Evolutionary conservation across 2,797 vertebrate genomes (phyloP), one percentile per base, ranked within the genome.

Genomic region (Amblyraja radiata): DNA sequence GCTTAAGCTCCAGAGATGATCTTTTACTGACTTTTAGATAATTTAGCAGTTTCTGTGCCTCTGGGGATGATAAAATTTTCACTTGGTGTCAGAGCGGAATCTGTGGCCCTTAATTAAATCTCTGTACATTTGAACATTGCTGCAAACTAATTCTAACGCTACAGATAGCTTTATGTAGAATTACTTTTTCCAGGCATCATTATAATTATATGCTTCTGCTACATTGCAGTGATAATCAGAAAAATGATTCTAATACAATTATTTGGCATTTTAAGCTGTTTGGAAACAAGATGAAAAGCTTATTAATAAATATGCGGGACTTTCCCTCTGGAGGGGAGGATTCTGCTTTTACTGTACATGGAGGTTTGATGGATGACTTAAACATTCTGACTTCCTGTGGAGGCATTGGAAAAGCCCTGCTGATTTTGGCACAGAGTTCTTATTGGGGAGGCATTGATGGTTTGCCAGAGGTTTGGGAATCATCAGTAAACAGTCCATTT

Each of bases 1-100:
- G 90, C 39, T 91, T 91, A 46, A 74, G 90, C 90, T 74, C 36
- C 39, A 54, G 90, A 91, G 90, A 91, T 91, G 74, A 91, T 73
- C 65, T 91, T 91, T 71, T 74, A 46, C 68, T 91, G 63, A 91
- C 71, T 88, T 36, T 46, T 25, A 21, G 90, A 74, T 74, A 91
- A 91, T 91, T 91, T 74, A 46, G 21, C 90, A 91, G 90, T 74
- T 54, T 74, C 36, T 54, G 2, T 28, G 21, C 23, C 90, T 74
- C 90, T 28, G 8, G 90, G 90, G 36, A 32, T 36, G 36, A 74
- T 91, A 90, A 46, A 74, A 91, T 91, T 73, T 91, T 91, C 65
- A 74, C 36, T 74, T 91, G 90, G 39, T 73, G 90, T 74, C 90
- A 54, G 9, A 7, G 16, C 32, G 23, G 32, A 39, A 68, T 90